Evolutionary conservation across 1,140 invertebrate species (phyloP).

Genomic region (Bombus waltoni): DNA sequence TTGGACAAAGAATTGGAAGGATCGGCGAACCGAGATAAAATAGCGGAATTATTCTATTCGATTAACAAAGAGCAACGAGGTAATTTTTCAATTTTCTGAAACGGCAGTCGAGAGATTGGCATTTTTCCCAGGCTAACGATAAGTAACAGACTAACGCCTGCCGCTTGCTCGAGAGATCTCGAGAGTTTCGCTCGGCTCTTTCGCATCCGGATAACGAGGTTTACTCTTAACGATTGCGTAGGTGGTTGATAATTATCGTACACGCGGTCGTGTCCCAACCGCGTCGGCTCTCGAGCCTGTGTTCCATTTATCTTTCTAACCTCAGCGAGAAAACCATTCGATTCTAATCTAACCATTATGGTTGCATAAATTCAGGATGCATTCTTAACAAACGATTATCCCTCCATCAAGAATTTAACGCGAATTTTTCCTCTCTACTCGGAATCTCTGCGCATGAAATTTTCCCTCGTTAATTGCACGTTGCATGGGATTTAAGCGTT

Average conservation of each 20-base stretch:
- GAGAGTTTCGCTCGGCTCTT: constrained; percentile 42
- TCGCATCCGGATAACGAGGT: constrained; percentile 62
- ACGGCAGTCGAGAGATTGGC: neutral
- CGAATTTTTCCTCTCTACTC: neutral
- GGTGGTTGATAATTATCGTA: constrained; percentile 62
- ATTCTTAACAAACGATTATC: neutral
- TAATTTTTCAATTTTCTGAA: constrained; percentile 36
- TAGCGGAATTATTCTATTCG: neutral
- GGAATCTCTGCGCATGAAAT: neutral
- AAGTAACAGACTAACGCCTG: constrained; percentile 27
- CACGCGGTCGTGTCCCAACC: constrained; percentile 7
- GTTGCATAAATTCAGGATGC: neutral
- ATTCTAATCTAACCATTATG: neutral
- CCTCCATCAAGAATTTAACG: neutral
- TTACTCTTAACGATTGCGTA: constrained; percentile 54
- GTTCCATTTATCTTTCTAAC: constrained; percentile 31
- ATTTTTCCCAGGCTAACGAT: constrained; percentile 14
- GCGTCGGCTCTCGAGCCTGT: neutral
- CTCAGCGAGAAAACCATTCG: neutral
- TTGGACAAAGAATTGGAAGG: no score
- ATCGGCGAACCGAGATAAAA: neutral
- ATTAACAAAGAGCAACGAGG: neutral
- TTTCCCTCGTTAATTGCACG: constrained; percentile 14
- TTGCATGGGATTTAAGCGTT: neutral
- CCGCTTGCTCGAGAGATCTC: constrained; percentile 42